Base-by-base conservation (phyloP, 2,113 vertebrate species). In the Leucopternis melanops region DNA sequence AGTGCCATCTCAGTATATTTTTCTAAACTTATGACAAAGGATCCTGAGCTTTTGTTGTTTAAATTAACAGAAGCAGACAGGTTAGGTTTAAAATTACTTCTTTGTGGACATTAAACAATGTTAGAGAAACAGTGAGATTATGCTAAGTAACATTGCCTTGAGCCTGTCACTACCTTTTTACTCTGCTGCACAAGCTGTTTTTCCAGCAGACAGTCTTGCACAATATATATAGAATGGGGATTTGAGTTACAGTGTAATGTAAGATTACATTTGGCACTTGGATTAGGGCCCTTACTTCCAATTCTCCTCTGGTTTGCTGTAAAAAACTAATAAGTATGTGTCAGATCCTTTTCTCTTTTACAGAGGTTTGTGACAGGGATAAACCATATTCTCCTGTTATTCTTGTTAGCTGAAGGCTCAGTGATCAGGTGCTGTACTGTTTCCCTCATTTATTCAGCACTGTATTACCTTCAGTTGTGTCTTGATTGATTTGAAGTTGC, bases 231-330 rank as follows among this genome's bases (percentile, higher is more conserved):
- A 96, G 66, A 80, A 86, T 34, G 42, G 81, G 88, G 71, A 96
- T 95, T 97, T 96, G 77, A 90, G 77, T 92, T 94, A 75, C 44
- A 84, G 74, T 84, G 81, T 89, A 96, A 96, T 75, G 81, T 91
- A 91, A 91, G 89, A 96, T 97, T 97, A 90, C 78, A 96, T 93
- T 96, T 97, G 96, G 91, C 89, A 93, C 80, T 94, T 95, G 84
- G 87, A 95, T 96, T 96, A 95, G 27, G 31, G 88, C 67, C 82
- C 87, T 90, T 88, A 72, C 83, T 97, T 96, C 72, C 92, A 91
- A 67, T 84, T 97, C 91, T 92, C 86, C 40, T 42, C 55, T 95
- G 81, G 71, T 88, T 95, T 92, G 22, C 87, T 93, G 73, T 77
- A 94, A 88, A 96, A 96, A 97, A 66, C 84, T 93, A 95, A 83